A percentile compares a stretch with the other conserved stretches of the same genome.
Conservation (phyloP, 2,888 invertebrate genomes). For the Hemistola chrysoprasaria region DNA sequence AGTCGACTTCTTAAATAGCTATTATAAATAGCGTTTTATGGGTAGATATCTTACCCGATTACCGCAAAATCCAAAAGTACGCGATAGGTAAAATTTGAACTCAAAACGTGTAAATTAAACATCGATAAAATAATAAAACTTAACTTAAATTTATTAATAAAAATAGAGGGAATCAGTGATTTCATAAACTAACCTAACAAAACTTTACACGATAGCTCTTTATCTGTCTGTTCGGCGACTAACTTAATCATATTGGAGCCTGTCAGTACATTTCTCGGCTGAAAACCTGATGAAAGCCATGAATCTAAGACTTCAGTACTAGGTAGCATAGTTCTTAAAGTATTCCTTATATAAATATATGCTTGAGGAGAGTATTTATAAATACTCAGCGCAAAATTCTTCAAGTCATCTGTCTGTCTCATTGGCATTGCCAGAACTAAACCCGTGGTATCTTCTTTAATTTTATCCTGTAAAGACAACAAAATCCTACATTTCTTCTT, state of each 20-base stretch:
- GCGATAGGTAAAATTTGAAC: no score
- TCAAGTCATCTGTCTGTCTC: constrained; percentile 69
- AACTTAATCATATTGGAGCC: constrained; percentile 62
- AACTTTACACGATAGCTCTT: constrained; percentile 66
- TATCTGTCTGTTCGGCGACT: constrained; percentile 64
- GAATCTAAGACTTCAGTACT: constrained; percentile 68
- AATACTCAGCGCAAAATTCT: constrained; percentile 70
- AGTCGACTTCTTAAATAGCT: no score
- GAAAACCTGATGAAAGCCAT: constrained; percentile 63
- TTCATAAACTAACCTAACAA: constrained; percentile 51
- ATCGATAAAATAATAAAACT: no score
- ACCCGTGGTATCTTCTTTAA: constrained; percentile 68
- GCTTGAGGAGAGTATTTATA: constrained; percentile 76
- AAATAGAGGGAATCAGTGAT: constrained; percentile 32
- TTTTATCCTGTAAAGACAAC: constrained; percentile 68
- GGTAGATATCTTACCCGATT: no score
- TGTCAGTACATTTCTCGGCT: constrained; percentile 58
- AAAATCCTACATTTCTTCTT: constrained; percentile 72
- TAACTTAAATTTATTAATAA: constrained; percentile 11
- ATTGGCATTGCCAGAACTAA: constrained; percentile 72
- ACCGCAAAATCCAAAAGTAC: no score
- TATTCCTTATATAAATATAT: constrained; percentile 71
- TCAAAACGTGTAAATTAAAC: no score
- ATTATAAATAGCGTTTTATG: no score
- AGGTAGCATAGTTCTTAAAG: constrained; percentile 67